Base-by-base conservation (phyloP, 2,888 invertebrate genomes). In the Chaitophorus viminalis region DNA sequence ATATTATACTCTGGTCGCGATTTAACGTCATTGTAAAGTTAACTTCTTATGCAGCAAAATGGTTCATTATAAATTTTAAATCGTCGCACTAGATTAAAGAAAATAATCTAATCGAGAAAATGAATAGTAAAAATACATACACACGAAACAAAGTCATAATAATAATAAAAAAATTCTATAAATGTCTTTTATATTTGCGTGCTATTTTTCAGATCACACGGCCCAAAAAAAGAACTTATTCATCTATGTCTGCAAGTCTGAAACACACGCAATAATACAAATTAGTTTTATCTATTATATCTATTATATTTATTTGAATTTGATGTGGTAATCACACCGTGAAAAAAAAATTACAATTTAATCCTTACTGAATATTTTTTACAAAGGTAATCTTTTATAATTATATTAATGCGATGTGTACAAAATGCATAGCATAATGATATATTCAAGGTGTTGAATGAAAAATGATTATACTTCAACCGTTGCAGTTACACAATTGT, bases 141-240 rank as follows among this genome's bases (percentile, higher is more conserved):
- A 52, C 25, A n/a, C n/a, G 52, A 21, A 21, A 52, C 9, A 31
- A 6, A 33, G 11, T 17, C 5, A 21, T 54, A 54, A 54, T 54
- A 17, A n/a, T n/a, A n/a, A n/a, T n/a, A n/a, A n/a, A n/a, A n/a
- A n/a, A 46, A 8, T 33, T 54, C 25, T 33, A 25, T 1, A 78
- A 33, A 54, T 14, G 54, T 78, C 77, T 1, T 33, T 33, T 60
- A 54, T 77, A 60, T 60, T 78, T 14, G 78, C 54, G 78, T 78
- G 33, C 14, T 21, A 14, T 54, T 78, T 29, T 78, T 31, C 25
- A 33, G 78, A 54, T 78, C 11, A 6, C 54, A 39, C n/a, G 54
- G 14, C 78, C 78, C 33, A 33, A 78, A 78, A 78, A 78, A 77
- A 33, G 25, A 21, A 8, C 25, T 14, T 25, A 78, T 78, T 78